phyloP scores from a whole-genome alignment of 2,888 invertebrate genomes.

The Papilio protenor region DNA sequence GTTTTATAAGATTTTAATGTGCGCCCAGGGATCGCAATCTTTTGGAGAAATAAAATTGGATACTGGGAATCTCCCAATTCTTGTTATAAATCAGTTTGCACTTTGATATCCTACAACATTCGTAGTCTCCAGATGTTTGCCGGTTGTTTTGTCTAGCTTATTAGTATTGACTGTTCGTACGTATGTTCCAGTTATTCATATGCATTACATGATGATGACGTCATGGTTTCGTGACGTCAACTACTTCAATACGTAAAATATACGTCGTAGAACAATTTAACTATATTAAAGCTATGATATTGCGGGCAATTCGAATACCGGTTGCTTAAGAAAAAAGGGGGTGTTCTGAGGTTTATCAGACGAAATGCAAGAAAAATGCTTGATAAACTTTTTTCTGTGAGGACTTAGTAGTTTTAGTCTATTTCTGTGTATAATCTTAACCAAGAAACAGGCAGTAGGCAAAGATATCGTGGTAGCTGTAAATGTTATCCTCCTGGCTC shows the following conservation, averaged over 20 bases:
- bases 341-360: not conserved
- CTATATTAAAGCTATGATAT: not conserved
- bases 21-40: not conserved
- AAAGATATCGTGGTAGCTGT: not conserved
- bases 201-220: not conserved
- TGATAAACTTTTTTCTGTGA: too few relatives aligned
- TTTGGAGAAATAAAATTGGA: not conserved
- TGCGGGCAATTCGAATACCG: not conserved
- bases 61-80: not conserved
- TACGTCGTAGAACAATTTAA: not conserved
- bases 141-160: slow-evolving; percentile 5
- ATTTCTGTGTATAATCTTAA: not conserved
- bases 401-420: not conserved
- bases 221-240: not conserved
- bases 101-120: not conserved
- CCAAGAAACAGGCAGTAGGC: not conserved
- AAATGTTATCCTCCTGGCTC: too few relatives aligned
- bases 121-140: not conserved
- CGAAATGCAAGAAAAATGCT: not conserved
- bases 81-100: not conserved
- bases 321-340: not conserved
- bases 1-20: not conserved
- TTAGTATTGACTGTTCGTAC: not conserved
- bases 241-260: not conserved
- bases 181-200: not conserved